Base-by-base conservation (phyloP, 92 coral and sea anemone species). In the Siderastrea radians region DNA sequence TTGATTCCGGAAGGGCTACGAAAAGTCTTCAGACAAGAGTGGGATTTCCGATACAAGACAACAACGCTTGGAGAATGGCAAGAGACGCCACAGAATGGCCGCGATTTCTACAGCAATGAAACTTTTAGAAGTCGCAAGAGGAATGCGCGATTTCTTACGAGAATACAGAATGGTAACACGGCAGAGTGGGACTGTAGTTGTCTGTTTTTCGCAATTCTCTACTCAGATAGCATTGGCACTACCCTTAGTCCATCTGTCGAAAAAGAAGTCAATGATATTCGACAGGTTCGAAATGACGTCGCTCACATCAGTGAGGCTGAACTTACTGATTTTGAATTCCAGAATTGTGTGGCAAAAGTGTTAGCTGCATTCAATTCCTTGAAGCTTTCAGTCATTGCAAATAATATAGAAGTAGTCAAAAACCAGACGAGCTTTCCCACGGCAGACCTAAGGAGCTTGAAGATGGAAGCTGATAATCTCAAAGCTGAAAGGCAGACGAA, bases 251-350 rank as follows among this genome's bases (percentile, higher is more conserved):
- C 78, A 2, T 46, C 47, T 3, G 54, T 74, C 78, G 1, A 6
- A 13, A 74, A 52, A 50, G 14, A 74, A 0, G 78, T 74, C 38
- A 46, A 74, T 50, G 78, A 74, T 74, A 43, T 74, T 9, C 78
- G 78, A 2, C 49, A 7, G 6, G 78, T 54, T 26, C 58, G 78
- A 49, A 54, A 74, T 12, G 48, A 74, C 14, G n/a, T 74, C 11
- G 58, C 78, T n/a, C 58, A 74, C 43, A 74, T 51, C 14, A n/a
- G 46, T 12, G 45, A 74, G 6, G 61, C 60, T 17, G 10, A 51
- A 54, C 62, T 74, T 51, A 74, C 78, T 15, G 59, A 74, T 74
- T 12, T 15, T 7, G 78, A 74, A 9, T 74, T 74, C 78, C 53
- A 52, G 47, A 17, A 11, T 38, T 74, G 38, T 74, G 78, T 54